Conservation (phyloP, 2,113 vertebrate genomes). For the Microtus ochrogaster region DNA sequence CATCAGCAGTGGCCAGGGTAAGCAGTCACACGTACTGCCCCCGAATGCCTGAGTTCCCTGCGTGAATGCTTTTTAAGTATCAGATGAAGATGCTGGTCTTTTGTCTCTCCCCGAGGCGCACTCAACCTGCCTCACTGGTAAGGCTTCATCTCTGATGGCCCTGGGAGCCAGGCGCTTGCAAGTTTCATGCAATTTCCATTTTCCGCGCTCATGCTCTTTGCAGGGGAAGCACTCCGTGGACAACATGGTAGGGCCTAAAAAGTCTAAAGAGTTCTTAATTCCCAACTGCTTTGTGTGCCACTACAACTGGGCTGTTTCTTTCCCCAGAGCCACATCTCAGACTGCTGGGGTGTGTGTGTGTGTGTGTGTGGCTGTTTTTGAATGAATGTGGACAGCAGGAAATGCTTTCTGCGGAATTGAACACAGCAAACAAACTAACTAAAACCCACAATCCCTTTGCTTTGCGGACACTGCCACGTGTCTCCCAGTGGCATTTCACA, state of each 20-base stretch:
- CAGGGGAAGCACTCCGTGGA: conserved; percentile 64
- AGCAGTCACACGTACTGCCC: conserved; percentile 34
- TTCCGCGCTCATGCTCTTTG: conserved; percentile 78
- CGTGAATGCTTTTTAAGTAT: conserved; percentile 56
- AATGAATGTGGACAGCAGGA: conserved; percentile 27
- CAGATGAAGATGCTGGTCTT: conserved; percentile 71
- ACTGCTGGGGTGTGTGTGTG: too few relatives aligned
- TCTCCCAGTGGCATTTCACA: neutral
- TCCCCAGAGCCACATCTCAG: conserved; percentile 55
- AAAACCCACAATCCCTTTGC: neutral
- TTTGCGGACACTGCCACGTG: neutral
- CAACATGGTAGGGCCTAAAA: conserved; percentile 65
- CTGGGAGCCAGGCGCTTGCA: conserved; percentile 79
- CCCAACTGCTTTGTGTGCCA: conserved; percentile 75
- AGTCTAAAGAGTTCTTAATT: conserved; percentile 80
- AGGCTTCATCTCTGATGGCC: conserved; percentile 83
- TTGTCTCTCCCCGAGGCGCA: conserved; percentile 64
- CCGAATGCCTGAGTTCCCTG: conserved; percentile 57
- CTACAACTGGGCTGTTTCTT: conserved; percentile 64
- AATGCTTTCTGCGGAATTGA: neutral
- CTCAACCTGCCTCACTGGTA: conserved; percentile 43
- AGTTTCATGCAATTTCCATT: conserved; percentile 83
- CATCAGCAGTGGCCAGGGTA: conserved; percentile 56
- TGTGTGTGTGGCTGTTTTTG: conserved; percentile 46
- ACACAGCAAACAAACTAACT: neutral